These are phyloP conservation scores for Eutolmus rufibarbis DNA, from an alignment of 2,888 invertebrate genomes.

Conservation along the genomic window DNA sequence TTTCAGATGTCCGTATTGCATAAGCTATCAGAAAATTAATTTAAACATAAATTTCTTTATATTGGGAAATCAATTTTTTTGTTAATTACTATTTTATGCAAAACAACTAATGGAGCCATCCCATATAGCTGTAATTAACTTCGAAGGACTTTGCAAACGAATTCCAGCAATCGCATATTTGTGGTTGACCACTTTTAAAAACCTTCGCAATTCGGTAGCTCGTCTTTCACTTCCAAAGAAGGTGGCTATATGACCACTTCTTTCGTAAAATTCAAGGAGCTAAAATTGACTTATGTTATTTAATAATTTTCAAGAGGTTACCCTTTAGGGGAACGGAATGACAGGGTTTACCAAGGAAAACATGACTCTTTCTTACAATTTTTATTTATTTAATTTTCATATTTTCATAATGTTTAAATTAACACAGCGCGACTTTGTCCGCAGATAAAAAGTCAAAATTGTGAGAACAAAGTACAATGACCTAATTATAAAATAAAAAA, in stretches of 20 bases:
- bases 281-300: neutral
- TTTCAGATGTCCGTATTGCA: neutral
- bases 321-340: neutral
- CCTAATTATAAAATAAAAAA: conserved; percentile 42
- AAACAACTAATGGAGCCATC: neutral
- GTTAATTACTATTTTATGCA: neutral
- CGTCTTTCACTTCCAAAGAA: neutral
- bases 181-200: neutral
- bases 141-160: neutral
- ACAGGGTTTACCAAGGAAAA: neutral
- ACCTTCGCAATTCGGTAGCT: neutral
- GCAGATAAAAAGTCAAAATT: conserved; percentile 43
- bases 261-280: neutral
- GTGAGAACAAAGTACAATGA: conserved; percentile 30
- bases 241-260: neutral
- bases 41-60: neutral
- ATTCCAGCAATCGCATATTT: neutral
- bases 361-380: conserved; percentile 50
- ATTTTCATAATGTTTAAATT: conserved; percentile 55
- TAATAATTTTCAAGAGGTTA: neutral
- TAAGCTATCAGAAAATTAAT: neutral
- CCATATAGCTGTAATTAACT: neutral
- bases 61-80: neutral
- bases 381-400: conserved; percentile 49
- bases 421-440: conserved; percentile 61